Base-by-base conservation (phyloP, 2,797 vertebrate genomes). In the Silurus aristotelis region DNA sequence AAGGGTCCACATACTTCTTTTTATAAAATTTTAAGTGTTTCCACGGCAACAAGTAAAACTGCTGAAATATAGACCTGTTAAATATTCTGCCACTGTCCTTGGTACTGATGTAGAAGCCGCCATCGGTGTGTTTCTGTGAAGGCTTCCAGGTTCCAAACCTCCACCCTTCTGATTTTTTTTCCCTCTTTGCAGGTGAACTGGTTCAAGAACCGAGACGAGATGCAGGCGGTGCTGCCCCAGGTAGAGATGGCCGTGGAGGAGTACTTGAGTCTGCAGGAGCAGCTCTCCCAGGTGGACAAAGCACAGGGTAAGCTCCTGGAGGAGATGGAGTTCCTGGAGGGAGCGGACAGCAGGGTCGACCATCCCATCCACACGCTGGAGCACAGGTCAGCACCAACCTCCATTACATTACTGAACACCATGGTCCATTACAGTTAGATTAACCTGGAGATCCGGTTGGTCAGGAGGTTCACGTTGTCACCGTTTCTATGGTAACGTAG, bases 201-300 rank as follows among this genome's bases (percentile, higher is more conserved):
- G 98, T 99, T 99, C 90, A 99, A 99, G 92, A 99, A 99, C 88
- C 96, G 98, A 25, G 98, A 99, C 1, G 98, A 99, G 92, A 98
- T 99, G 97, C 92, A 98, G 86, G 92, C 92, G 5, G 96, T 99
- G 80, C 93, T 99, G 88, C 98, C 98, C 2, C 98, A 98, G 89
- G 90, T 99, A 92, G 97, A 99, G 70, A 94, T 93, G 86, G 95
- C 95, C 0, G 95, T 99, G 84, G 97, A 96, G 61, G 98, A 99
- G 89, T 98, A 99, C 90, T 91, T 99, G 73, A 95, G 92, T 86
- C 93, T 99, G 80, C 97, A 99, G 90, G 97, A 98, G 89, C 94
- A 97, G 86, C 93, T 99, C 83, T 96, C 96, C 55, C 96, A 97
- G 52, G 95, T 97, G 31, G 97, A 99, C 88, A 98, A 97, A 87